A percentile compares a stretch with the other conserved stretches of the same genome.
Evolutionary conservation across 2,113 vertebrate species (phyloP).

Genomic region (Hemiscyllium ocellatum): DNA sequence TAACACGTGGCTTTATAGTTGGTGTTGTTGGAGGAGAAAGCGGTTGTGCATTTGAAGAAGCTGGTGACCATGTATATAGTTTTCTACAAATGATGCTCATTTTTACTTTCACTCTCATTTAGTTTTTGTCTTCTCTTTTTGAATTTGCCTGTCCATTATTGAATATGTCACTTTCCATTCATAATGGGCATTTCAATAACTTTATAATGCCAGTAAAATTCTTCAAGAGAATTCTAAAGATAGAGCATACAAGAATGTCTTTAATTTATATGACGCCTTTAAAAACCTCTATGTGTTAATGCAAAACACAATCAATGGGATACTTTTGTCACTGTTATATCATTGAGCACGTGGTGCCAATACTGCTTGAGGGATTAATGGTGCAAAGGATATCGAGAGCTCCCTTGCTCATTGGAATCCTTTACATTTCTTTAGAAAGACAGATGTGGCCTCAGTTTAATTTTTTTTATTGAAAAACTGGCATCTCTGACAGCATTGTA

Average conservation of each 20-base stretch:
- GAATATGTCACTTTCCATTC: not conserved
- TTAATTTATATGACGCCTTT: too few species aligned
- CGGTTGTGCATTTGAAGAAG: not conserved
- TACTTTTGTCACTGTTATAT: not conserved
- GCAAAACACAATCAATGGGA: not conserved
- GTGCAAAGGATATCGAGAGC: not conserved
- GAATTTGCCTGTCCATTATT: not conserved
- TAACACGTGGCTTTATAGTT: not conserved
- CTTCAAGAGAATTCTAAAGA: not conserved
- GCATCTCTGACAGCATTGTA: not conserved
- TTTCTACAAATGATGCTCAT: not conserved
- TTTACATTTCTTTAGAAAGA: not conserved
- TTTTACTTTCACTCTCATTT: not conserved
- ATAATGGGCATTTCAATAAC: not conserved
- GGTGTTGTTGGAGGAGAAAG: not conserved
- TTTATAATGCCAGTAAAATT: not conserved
- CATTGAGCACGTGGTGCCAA: not conserved
- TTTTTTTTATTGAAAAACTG: not conserved
- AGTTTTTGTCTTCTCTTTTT: not conserved
- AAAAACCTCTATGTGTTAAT: too few species aligned
- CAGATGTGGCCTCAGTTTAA: not conserved
- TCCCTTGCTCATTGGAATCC: not conserved
- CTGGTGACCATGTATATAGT: not conserved
- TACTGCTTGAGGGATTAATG: not conserved
- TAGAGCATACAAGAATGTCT: not conserved